A percentile compares a stretch with the other conserved stretches of the same genome.
phyloP scores from a whole-genome alignment of 2,888 invertebrate genomes.

The Griposia aprilina region DNA sequence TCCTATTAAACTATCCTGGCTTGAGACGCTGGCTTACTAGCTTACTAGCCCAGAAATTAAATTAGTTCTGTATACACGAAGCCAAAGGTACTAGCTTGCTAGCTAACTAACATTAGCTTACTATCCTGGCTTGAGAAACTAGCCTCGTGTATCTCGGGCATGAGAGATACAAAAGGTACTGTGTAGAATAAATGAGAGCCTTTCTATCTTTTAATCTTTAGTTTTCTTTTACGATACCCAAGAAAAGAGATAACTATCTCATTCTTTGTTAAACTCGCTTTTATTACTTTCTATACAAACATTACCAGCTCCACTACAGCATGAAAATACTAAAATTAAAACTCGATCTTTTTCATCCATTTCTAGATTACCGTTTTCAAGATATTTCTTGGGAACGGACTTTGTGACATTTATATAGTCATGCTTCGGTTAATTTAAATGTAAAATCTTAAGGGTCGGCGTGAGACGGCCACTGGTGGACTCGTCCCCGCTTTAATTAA shows the following conservation, averaged over 20 bases:
- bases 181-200: constrained; percentile 10
- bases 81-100: neutral
- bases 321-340: constrained; percentile 43
- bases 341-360: constrained; percentile 26
- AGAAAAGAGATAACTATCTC: constrained; percentile 27
- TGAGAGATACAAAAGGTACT: constrained; percentile 5
- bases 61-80: neutral
- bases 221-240: constrained; percentile 22
- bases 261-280: constrained; percentile 31
- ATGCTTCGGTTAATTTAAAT: constrained; percentile 71
- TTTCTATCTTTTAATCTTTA: constrained; percentile 37
- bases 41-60: no score
- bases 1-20: no score
- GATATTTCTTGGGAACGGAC: constrained; percentile 55
- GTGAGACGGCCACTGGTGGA: constrained; percentile 33
- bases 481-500: constrained; percentile 66
- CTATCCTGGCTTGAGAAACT: neutral
- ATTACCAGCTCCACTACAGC: constrained; percentile 13
- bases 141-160: neutral
- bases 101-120: neutral
- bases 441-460: constrained; percentile 68
- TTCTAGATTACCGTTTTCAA: constrained; percentile 40
- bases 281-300: constrained; percentile 33
- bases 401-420: constrained; percentile 62
- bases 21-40: no score